phyloP scores from a whole-genome alignment of 2,113 vertebrate genomes.

The Lipophrys pholis region DNA sequence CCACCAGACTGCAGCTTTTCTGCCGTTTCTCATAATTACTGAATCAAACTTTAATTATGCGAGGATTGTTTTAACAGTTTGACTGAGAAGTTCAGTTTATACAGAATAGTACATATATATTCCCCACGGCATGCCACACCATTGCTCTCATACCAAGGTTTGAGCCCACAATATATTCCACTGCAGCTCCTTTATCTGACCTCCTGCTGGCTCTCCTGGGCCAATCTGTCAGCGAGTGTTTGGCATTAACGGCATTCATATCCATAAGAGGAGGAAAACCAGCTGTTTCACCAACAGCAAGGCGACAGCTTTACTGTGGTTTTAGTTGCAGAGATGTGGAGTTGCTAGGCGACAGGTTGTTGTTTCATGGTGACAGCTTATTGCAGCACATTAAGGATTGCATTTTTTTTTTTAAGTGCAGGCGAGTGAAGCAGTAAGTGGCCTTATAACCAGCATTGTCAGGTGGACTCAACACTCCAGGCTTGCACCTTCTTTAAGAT shows the following conservation, averaged over 20 bases:
- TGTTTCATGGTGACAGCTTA: conserved; percentile 25
- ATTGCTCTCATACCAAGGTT: not conserved
- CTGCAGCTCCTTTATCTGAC: conserved; percentile 19
- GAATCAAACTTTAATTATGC: conserved; percentile 48
- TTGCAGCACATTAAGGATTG: conserved; percentile 28
- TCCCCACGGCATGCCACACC: no score
- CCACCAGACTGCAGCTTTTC: not conserved
- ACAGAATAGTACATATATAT: not conserved
- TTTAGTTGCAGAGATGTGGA: no score
- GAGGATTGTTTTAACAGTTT: conserved; percentile 44
- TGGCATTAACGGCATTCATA: not conserved
- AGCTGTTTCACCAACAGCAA: not conserved
- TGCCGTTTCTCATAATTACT: not conserved
- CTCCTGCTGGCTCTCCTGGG: not conserved
- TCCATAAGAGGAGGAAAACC: not conserved
- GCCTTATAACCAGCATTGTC: conserved; percentile 35
- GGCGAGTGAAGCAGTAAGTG: conserved; percentile 33
- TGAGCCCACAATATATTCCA: not conserved
- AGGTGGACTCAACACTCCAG: conserved; percentile 38
- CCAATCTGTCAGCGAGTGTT: conserved; percentile 3
- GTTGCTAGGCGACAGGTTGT: conserved; percentile 26
- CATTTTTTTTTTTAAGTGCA: conserved; percentile 50
- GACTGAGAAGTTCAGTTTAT: conserved; percentile 30
- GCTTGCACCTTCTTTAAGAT: conserved; percentile 41
- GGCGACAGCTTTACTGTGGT: not conserved